phyloP scores from a whole-genome alignment of 2,113 vertebrate genomes.

The Ardeotis arabs region DNA sequence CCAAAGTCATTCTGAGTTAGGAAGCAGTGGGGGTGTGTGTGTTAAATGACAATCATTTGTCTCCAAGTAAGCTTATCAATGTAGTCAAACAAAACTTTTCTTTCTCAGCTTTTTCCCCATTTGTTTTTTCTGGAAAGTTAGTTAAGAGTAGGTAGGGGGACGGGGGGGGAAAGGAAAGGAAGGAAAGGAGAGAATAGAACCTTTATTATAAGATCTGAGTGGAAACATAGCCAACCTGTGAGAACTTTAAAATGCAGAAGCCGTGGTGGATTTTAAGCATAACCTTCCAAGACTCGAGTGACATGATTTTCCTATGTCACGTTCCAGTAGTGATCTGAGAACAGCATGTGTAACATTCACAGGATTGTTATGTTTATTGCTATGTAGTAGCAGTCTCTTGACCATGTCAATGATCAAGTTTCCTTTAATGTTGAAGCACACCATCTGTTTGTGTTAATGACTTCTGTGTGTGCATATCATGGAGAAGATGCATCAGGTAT shows the following conservation, averaged over 20 bases:
- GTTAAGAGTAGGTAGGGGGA: background rate
- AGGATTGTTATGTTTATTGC: background rate
- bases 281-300: background rate
- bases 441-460: background rate
- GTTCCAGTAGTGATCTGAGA: background rate
- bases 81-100: background rate
- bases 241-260: background rate
- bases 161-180: background rate
- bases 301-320: background rate
- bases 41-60: background rate
- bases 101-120: background rate
- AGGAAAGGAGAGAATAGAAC: background rate
- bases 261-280: background rate
- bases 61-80: background rate
- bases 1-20: background rate
- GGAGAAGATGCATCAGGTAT: background rate
- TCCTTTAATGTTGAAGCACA: background rate
- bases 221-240: background rate
- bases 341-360: background rate
- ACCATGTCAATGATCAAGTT: background rate
- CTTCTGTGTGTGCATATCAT: background rate
- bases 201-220: background rate
- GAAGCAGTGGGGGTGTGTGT: background rate
- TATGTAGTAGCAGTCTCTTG: background rate
- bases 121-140: background rate